phyloP scores from a whole-genome alignment of 2,113 vertebrate genomes.

The Leptosomus discolor region DNA sequence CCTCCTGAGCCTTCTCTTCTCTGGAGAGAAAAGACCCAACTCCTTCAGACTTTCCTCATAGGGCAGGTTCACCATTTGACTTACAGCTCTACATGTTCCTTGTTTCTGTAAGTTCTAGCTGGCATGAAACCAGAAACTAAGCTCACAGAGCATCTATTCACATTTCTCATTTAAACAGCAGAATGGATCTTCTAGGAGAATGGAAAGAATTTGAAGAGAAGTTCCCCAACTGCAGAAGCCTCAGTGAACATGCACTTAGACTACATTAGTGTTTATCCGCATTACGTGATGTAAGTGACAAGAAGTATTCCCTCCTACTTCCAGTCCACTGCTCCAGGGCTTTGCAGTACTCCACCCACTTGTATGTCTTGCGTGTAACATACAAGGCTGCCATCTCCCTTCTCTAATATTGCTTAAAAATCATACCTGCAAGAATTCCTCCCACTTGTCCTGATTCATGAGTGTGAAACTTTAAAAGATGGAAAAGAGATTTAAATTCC shows the following conservation, averaged over 20 bases:
- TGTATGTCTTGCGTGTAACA: not conserved
- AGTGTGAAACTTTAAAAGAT: not conserved
- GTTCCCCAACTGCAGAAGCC: not conserved
- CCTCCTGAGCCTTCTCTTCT: not conserved
- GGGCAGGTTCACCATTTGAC: not conserved
- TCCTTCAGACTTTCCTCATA: not conserved
- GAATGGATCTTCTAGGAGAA: not conserved
- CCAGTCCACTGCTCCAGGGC: not conserved
- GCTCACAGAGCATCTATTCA: not conserved
- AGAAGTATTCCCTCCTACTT: not conserved
- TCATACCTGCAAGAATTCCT: not conserved
- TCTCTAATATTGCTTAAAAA: not conserved
- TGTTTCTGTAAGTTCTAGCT: not conserved
- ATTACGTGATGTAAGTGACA: not conserved
- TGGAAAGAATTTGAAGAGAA: not conserved
- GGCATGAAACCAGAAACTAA: not conserved
- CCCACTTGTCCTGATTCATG: not conserved
- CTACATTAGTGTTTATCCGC: not conserved
- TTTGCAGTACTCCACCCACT: not conserved
- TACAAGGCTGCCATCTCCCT: not conserved
- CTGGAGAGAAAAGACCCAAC: not conserved
- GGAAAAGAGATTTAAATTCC: not conserved
- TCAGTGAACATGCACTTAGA: rapidly evolving
- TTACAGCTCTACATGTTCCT: not conserved
- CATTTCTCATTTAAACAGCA: not conserved